These are phyloP conservation scores for Clamator glandarius DNA, from an alignment of 2,797 vertebrate species.

Conservation along the genomic window DNA sequence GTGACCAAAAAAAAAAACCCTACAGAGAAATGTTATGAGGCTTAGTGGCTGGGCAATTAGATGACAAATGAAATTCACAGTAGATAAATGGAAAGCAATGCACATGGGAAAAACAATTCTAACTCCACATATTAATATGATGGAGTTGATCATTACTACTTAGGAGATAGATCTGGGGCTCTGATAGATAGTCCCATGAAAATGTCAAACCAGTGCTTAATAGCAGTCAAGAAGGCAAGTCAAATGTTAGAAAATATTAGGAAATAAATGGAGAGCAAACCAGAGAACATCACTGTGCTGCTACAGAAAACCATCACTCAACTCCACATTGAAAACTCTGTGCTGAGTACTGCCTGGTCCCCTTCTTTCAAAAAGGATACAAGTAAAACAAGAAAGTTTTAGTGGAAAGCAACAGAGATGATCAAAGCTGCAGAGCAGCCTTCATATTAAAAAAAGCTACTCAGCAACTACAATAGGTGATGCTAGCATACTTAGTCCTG, in stretches of 20 bases:
- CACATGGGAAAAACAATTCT: slow-evolving; percentile 49
- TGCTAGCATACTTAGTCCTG: not conserved
- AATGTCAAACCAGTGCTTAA: slow-evolving; percentile 50
- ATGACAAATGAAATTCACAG: slow-evolving; percentile 40
- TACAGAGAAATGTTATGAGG: not conserved
- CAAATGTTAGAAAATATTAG: slow-evolving; percentile 45
- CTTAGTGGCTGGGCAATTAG: slow-evolving; percentile 29
- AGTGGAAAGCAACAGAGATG: not conserved
- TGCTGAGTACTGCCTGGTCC: not conserved
- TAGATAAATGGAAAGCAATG: slow-evolving; percentile 51
- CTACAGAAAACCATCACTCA: slow-evolving; percentile 29
- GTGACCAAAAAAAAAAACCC: not conserved
- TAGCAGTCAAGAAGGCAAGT: slow-evolving; percentile 41
- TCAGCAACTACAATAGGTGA: not conserved
- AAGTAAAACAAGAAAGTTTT: not conserved
- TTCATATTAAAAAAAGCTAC: not conserved
- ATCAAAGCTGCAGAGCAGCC: not conserved
- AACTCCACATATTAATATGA: slow-evolving; percentile 53
- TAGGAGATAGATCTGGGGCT: slow-evolving; percentile 36
- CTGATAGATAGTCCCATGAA: slow-evolving; percentile 35
- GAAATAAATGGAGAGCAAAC: slow-evolving; percentile 44
- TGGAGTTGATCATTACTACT: slow-evolving; percentile 58
- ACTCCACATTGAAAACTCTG: not conserved
- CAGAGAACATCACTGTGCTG: slow-evolving; percentile 5
- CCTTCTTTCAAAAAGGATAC: not conserved